Conservation (phyloP, 2,888 invertebrate genomes). For the Blomia tropicalis region DNA sequence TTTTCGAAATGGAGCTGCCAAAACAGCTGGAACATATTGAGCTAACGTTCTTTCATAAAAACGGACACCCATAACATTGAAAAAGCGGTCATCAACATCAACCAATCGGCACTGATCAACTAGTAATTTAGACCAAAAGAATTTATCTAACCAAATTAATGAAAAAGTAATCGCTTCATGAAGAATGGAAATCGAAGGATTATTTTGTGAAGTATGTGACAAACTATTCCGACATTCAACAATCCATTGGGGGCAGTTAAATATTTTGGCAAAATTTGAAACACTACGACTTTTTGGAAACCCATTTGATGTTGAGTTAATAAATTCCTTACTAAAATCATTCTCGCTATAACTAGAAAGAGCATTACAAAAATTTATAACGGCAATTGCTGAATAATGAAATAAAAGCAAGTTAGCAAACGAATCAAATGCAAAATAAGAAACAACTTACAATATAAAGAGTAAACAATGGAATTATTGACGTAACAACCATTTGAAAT, state of each 20-base stretch:
- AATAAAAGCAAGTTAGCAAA: too few species aligned
- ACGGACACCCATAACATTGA: too few species aligned
- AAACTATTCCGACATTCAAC: not conserved
- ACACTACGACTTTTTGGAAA: not conserved
- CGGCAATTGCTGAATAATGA: conserved; percentile 2
- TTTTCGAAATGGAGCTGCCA: too few species aligned
- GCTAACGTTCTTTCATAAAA: too few species aligned
- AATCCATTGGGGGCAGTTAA: not conserved
- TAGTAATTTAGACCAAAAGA: not conserved
- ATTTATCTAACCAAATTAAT: not conserved
- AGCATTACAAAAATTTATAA: not conserved
- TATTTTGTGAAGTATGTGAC: not conserved
- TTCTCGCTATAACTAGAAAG: not conserved
- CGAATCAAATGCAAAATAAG: too few species aligned
- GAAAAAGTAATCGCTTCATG: not conserved
- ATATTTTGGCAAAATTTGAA: not conserved
- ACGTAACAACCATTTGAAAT: too few species aligned
- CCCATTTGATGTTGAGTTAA: not conserved
- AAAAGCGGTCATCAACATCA: not conserved
- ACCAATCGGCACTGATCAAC: not conserved
- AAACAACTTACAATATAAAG: not conserved
- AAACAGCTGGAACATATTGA: too few species aligned
- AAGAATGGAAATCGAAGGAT: not conserved
- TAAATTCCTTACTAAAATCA: not conserved
- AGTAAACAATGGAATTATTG: not conserved